These are phyloP conservation scores for Carassius gibelio DNA, from an alignment of 2,113 vertebrate genomes.

Conservation along the genomic window DNA sequence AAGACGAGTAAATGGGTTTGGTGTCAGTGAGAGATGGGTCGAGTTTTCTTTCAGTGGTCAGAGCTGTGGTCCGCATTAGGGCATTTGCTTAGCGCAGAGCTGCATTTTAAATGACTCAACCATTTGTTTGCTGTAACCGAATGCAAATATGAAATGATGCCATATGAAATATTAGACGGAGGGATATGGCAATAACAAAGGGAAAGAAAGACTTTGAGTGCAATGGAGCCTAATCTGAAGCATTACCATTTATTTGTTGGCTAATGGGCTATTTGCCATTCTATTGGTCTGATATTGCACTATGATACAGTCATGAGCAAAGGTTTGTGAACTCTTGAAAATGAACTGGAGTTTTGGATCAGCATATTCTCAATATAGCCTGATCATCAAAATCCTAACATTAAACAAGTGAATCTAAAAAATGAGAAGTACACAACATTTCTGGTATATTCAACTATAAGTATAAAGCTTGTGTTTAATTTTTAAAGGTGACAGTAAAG, in stretches of 20 bases:
- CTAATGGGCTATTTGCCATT: conserved; percentile 25
- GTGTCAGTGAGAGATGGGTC: conserved; percentile 43
- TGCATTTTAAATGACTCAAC: conserved; percentile 18
- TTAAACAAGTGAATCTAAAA: not conserved
- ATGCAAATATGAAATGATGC: not conserved
- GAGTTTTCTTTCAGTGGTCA: conserved; percentile 36
- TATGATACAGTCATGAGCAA: conserved; percentile 5
- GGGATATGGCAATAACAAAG: conserved; percentile 10
- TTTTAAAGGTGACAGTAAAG: too few species aligned
- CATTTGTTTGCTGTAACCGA: conserved; percentile 31
- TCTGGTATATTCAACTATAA: not conserved
- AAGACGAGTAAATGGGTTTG: conserved; percentile 13
- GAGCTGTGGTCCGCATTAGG: conserved; percentile 51
- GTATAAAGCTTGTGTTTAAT: not conserved
- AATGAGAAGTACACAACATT: not conserved
- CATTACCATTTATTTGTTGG: conserved; percentile 2
- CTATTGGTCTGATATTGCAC: not conserved
- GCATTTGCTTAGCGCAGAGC: not conserved
- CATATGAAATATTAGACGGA: conserved; percentile 9
- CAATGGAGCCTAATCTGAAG: not conserved
- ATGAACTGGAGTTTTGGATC: conserved; percentile 9
- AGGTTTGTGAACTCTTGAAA: not conserved
- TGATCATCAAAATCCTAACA: not conserved
- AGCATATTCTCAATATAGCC: not conserved
- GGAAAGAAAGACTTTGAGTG: not conserved